Base-by-base conservation (phyloP, 1,140 invertebrate species). In the Phortica variegata region DNA sequence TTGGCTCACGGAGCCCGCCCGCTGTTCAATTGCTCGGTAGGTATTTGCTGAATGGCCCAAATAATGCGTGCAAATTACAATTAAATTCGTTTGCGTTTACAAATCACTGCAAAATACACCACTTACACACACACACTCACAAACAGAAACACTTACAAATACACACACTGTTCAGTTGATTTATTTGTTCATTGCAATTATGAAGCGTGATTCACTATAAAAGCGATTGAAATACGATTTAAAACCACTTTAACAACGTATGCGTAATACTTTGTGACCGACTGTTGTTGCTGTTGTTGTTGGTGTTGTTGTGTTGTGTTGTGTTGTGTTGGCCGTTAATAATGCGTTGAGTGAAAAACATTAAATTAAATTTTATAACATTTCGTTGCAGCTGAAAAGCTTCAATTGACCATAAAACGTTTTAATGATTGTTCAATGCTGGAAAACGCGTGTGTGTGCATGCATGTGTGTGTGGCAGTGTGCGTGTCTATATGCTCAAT, bases 311-410 rank as follows among this genome's bases (percentile, higher is more conserved):
- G 2, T 6, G 6, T 12, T 3, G 4, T 5, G 29, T 13, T 20
- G 15, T 17, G 9, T 20, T 0, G n/a, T 32, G 2, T 32, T 18
- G 44, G 31, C 23, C 13, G 9, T n/a, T n/a, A n/a, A n/a, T n/a
- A n/a, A n/a, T n/a, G 10, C 13, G 37, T 32, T 33, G 23, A 18
- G 37, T 42, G 21, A 34, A 29, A 19, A n/a, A 3, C 31, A 31
- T 49, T 56, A 52, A 66, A 66, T 62, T 62, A 58, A 66, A 66
- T 68, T 68, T 62, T 60, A 66, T 53, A 66, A 68, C 60, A 68
- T 63, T 66, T 68, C 63, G 63, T 63, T 66, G 63, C 51, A 53
- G 62, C 50, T 63, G 62, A 59, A n/a, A n/a, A 26, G 68, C 57
- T 66, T 66, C 63, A 60, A 68, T 68, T 68, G 63, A 54, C 47